Evolutionary conservation across 2,113 vertebrate genomes (phyloP).

Genomic region (Dromaius novaehollandiae): DNA sequence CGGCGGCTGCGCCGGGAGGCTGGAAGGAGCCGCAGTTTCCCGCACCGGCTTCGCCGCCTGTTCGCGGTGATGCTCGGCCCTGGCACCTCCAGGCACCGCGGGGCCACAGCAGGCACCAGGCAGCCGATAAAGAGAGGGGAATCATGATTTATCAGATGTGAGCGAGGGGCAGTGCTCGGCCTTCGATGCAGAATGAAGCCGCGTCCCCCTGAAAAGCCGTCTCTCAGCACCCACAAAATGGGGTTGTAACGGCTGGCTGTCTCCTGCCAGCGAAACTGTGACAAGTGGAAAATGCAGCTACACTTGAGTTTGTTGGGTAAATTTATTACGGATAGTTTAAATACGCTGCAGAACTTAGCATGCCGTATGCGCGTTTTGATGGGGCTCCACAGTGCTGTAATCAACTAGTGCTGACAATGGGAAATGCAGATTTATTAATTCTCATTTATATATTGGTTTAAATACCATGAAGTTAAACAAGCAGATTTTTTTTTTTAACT

Average conservation of each 20-base stretch:
- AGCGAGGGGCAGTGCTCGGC: not conserved
- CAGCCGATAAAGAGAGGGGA: not conserved
- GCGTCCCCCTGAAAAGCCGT: not conserved
- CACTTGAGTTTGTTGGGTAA: constrained; percentile 39
- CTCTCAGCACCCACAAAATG: not conserved
- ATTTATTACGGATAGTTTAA: constrained; percentile 59
- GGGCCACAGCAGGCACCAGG: not conserved
- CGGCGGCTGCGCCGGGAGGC: not conserved
- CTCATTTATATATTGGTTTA: constrained; percentile 42
- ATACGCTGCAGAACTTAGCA: constrained; percentile 26
- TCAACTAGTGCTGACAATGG: constrained; percentile 48
- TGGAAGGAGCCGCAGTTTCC: not conserved
- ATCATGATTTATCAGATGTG: not conserved
- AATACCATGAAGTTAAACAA: constrained; percentile 45
- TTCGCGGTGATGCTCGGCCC: not conserved
- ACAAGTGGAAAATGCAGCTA: constrained; percentile 1
- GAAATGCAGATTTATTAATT: constrained; percentile 62
- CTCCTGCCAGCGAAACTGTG: not conserved
- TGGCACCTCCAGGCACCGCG: no score
- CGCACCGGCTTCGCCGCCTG: not conserved
- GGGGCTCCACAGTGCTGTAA: constrained; percentile 38
- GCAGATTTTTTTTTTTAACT: constrained; percentile 27
- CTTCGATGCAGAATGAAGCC: not conserved
- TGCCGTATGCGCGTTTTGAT: constrained; percentile 7
- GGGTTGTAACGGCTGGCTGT: not conserved